These are phyloP conservation scores for Thomomys bottae DNA, from an alignment of 2,113 vertebrate species.

Conservation along the genomic window DNA sequence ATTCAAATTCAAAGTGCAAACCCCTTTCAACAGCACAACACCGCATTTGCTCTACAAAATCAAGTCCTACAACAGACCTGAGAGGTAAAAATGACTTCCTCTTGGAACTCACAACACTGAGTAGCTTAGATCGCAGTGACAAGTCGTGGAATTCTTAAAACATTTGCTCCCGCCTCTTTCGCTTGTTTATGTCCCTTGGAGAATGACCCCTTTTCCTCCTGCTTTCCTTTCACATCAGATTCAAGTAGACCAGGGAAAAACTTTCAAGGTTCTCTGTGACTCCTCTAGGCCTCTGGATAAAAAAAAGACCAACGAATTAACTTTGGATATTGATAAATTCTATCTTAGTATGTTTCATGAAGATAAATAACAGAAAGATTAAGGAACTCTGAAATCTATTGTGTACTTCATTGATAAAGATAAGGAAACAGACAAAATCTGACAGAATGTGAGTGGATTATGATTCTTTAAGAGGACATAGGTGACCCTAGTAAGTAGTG, in stretches of 20 bases:
- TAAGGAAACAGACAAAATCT: background rate
- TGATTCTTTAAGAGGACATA: background rate
- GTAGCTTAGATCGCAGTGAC: background rate
- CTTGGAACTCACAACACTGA: slow-evolving; percentile 32
- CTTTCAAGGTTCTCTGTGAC: slow-evolving; percentile 40
- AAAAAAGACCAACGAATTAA: slow-evolving; percentile 47
- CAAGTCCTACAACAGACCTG: slow-evolving; percentile 76
- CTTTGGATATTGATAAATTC: slow-evolving; percentile 15
- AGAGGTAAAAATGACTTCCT: slow-evolving; percentile 53
- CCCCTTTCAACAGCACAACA: background rate
- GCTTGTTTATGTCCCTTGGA: slow-evolving; percentile 38
- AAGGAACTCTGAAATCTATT: background rate
- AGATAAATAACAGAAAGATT: slow-evolving; percentile 1
- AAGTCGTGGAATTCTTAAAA: slow-evolving; percentile 45
- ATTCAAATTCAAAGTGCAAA: slow-evolving; percentile 14
- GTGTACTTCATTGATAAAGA: slow-evolving; percentile 16
- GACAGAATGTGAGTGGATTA: background rate
- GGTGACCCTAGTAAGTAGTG: background rate
- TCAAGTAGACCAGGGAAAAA: slow-evolving; percentile 73
- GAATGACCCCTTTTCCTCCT: slow-evolving; percentile 36
- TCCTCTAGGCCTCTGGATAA: slow-evolving; percentile 66
- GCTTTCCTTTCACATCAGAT: slow-evolving; percentile 51
- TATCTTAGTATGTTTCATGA: slow-evolving; percentile 28
- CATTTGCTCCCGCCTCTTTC: slow-evolving; percentile 18
- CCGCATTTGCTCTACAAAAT: slow-evolving; percentile 15